These are phyloP conservation scores for Drosophila demipolita DNA, from an alignment of 2,888 invertebrate genomes.

Conservation along the genomic window DNA sequence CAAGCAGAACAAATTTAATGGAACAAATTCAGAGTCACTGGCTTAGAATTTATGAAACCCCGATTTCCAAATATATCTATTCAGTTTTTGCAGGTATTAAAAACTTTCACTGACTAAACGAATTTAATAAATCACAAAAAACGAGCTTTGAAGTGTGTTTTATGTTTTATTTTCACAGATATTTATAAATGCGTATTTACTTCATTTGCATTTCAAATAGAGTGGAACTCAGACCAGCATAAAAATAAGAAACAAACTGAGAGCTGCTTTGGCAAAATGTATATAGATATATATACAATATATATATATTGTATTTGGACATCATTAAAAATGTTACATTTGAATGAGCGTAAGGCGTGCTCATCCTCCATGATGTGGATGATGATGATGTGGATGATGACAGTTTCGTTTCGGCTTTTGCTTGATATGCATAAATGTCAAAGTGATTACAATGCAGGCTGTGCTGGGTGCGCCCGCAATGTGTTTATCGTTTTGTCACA, in stretches of 20 bases:
- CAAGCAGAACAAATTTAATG: not conserved
- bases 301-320: constrained; percentile 69
- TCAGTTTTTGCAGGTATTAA: constrained; percentile 47
- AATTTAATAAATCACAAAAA: constrained; percentile 52
- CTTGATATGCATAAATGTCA: constrained; percentile 84
- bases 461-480: constrained; percentile 54
- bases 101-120: constrained; percentile 62
- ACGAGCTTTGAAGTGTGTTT: constrained; percentile 65
- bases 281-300: constrained; percentile 19
- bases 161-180: constrained; percentile 13
- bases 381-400: constrained; percentile 42
- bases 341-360: constrained; percentile 62
- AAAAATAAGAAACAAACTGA: constrained; percentile 59
- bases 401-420: constrained; percentile 62
- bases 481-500: constrained; percentile 83
- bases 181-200: constrained; percentile 62
- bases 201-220: constrained; percentile 78
- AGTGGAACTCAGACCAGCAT: constrained; percentile 78
- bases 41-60: not conserved
- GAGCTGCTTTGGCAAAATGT: constrained; percentile 45
- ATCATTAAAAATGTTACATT: constrained; percentile 82
- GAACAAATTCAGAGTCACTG: not conserved
- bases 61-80: constrained; percentile 1
- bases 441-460: constrained; percentile 83
- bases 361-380: not conserved